Evolutionary conservation across 92 coral and sea anemone genomes (phyloP), one percentile per base, ranked within the genome.

Genomic region (Epizoanthus ramosus): DNA sequence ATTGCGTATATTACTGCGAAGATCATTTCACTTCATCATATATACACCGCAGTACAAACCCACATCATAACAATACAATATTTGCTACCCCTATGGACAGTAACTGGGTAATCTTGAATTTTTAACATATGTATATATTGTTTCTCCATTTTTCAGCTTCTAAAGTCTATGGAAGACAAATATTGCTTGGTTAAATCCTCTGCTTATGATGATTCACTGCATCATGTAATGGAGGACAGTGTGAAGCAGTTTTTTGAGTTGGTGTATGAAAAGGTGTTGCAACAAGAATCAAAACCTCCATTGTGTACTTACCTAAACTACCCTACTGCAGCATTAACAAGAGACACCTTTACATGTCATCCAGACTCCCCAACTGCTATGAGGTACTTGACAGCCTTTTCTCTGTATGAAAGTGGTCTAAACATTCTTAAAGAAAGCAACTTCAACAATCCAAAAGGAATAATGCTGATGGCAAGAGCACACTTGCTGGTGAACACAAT

Each of bases 301-400:
- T n/a, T 72, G 14, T n/a, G 21, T 72, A 10, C 76, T 4, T 45
- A 58, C 52, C 37, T 45, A 37, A 7, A 19, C 7, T 45, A 14
- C 33, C 60, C 39, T 6, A 72, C 60, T 23, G 61, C 76, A n/a
- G 2, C 31, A 28, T 28, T 28, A 28, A 41, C 76, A 50, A 72
- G 58, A 21, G 76, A 47, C 50, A n/a, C 17, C 10, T 72, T 72
- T 47, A 60, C 50, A 72, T 45, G 60, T 0, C 59, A 45, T 50
- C 54, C 59, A 18, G 76, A 72, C 10, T 72, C 76, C 28, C 76
- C 76, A 72, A 72, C 76, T 50, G 76, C 76, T n/a, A 23, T 28
- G n/a, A 72, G 59, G 31, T 72, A 72, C 76, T 45, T 72, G 76
- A n/a, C 22, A 18, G 76, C 76, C 35, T 72, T 45, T 72, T n/a